phyloP scores from a whole-genome alignment of 2,888 invertebrate species.

The Pheosia gnoma region DNA sequence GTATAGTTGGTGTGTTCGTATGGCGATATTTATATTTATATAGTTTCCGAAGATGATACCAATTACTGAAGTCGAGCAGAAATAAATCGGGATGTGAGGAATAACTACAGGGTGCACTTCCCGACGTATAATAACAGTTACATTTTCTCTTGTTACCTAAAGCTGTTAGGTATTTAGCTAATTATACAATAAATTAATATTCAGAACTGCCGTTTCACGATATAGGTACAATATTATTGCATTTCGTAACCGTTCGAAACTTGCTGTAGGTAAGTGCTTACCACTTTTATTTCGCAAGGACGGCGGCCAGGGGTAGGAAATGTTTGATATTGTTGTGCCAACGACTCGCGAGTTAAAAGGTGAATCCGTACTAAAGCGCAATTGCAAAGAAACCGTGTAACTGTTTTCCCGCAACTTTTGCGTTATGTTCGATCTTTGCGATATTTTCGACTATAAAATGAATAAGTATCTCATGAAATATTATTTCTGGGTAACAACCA shows the following conservation, averaged over 20 bases:
- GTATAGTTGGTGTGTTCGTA: no score
- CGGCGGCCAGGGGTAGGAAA: conserved; percentile 35
- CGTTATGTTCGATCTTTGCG: conserved; percentile 30
- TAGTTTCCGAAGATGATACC: background rate
- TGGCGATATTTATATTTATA: no score
- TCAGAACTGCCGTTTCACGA: no score
- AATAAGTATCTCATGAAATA: background rate
- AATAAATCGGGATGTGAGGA: background rate
- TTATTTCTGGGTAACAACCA: background rate
- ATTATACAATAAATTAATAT: no score
- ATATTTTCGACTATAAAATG: conserved; percentile 13
- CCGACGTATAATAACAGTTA: background rate
- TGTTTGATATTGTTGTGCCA: conserved; percentile 58
- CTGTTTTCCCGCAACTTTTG: conserved; percentile 52
- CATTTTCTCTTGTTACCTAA: background rate
- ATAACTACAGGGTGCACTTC: background rate
- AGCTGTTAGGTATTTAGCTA: no score
- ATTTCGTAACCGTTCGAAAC: conserved; percentile 16
- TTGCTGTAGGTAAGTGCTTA: conserved; percentile 8
- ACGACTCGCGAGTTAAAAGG: conserved; percentile 54
- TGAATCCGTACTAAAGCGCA: conserved; percentile 66
- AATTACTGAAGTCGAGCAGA: background rate
- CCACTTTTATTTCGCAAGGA: conserved; percentile 14
- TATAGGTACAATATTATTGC: no score
- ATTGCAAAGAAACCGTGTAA: conserved; percentile 75